Conservation (phyloP, 2,113 vertebrate species). For the Smithornis capensis region DNA sequence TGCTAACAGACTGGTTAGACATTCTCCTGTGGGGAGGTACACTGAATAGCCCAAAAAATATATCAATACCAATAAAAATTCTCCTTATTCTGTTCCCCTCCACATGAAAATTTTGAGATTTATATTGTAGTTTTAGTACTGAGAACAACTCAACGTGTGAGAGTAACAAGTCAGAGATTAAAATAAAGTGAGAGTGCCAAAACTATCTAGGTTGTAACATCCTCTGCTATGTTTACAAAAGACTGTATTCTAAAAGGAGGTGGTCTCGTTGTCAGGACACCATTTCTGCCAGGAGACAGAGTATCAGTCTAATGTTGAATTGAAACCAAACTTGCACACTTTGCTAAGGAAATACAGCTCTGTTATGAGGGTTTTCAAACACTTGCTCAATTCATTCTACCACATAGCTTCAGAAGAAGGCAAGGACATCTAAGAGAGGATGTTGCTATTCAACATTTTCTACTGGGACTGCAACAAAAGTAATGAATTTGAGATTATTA, state of each 20-base stretch:
- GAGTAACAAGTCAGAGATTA: background rate
- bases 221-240: background rate
- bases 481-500: background rate
- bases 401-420: background rate
- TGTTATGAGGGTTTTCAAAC: background rate
- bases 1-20: too few relatives aligned
- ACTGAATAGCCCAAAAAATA: too few relatives aligned
- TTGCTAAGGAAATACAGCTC: background rate
- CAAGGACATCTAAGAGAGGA: background rate
- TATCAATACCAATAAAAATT: too few relatives aligned
- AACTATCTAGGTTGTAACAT: background rate
- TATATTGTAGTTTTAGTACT: background rate
- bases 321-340: background rate
- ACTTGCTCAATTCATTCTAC: background rate
- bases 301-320: background rate
- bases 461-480: background rate
- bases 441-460: background rate
- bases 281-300: background rate
- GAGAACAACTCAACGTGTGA: fast-evolving
- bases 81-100: too few relatives aligned
- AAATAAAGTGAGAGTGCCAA: background rate
- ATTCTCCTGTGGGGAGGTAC: too few relatives aligned
- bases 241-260: background rate
- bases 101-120: background rate
- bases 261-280: background rate